A percentile compares a stretch with the other conserved stretches of the same genome.
Evolutionary conservation across 2,888 invertebrate genomes (phyloP).

Genomic region (Rhimphoctona megacephalus): DNA sequence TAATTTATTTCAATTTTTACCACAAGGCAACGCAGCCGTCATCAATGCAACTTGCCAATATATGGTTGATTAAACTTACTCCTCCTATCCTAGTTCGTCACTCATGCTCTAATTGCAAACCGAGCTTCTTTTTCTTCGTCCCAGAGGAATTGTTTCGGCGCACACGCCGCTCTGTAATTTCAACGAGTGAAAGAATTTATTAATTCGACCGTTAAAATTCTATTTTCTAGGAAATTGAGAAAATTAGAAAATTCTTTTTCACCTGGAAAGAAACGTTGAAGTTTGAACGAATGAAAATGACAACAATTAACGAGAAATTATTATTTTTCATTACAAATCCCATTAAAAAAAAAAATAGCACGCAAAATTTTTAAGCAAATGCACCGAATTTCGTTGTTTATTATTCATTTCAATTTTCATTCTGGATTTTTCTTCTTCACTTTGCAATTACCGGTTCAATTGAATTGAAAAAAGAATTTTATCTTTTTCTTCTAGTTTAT

Average conservation of each 20-base stretch:
- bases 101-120: not conserved
- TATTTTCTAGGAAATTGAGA: not conserved
- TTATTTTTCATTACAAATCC: not conserved
- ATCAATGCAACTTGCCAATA: not conserved
- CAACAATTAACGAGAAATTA: not conserved
- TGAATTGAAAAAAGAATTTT: not conserved
- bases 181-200: conserved; percentile 9
- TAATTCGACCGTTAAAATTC: not conserved
- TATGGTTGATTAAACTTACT: not conserved
- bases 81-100: not conserved
- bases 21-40: not conserved
- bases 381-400: not conserved
- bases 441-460: not conserved
- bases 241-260: too few species aligned
- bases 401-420: too few species aligned
- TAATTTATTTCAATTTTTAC: not conserved
- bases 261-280: not conserved
- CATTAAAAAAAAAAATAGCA: not conserved
- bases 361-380: too few species aligned
- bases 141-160: not conserved
- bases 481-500: too few species aligned
- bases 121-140: conserved; percentile 34
- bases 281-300: not conserved
- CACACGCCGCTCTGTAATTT: conserved; percentile 21
- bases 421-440: too few species aligned